phyloP scores from a whole-genome alignment of 2,113 vertebrate genomes.

The Hystrix cristata region DNA sequence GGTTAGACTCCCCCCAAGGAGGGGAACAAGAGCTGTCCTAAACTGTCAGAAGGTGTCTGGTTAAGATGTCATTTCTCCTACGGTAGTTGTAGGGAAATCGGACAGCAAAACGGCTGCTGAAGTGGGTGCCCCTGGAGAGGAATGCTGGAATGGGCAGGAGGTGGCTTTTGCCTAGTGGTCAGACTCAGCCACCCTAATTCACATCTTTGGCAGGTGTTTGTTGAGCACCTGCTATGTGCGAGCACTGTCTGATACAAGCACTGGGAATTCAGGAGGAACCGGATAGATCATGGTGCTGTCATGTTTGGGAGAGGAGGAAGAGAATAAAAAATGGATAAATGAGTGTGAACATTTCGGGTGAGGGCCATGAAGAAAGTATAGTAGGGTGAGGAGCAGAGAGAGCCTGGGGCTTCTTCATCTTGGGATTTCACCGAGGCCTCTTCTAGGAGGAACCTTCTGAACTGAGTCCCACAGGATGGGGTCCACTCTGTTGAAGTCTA shows the following conservation, averaged over 20 bases:
- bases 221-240: slow-evolving; percentile 42
- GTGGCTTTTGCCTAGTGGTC: neutral
- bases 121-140: neutral
- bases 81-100: neutral
- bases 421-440: neutral
- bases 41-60: neutral
- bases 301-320: neutral
- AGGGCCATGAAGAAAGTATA: neutral
- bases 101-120: neutral
- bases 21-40: fast-evolving
- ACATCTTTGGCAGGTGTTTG: neutral
- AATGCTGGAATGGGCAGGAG: fast-evolving
- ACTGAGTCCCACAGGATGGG: neutral
- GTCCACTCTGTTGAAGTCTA: neutral
- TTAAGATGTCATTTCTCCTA: neutral
- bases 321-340: neutral
- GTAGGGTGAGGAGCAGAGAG: neutral
- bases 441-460: neutral
- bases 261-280: neutral
- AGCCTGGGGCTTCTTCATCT: neutral
- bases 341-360: neutral
- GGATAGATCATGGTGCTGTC: neutral
- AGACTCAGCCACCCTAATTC: neutral
- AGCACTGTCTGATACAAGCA: neutral
- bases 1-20: neutral